These are phyloP conservation scores for Aleadryas rufinucha DNA, from an alignment of 2,113 vertebrate genomes.

Conservation along the genomic window DNA sequence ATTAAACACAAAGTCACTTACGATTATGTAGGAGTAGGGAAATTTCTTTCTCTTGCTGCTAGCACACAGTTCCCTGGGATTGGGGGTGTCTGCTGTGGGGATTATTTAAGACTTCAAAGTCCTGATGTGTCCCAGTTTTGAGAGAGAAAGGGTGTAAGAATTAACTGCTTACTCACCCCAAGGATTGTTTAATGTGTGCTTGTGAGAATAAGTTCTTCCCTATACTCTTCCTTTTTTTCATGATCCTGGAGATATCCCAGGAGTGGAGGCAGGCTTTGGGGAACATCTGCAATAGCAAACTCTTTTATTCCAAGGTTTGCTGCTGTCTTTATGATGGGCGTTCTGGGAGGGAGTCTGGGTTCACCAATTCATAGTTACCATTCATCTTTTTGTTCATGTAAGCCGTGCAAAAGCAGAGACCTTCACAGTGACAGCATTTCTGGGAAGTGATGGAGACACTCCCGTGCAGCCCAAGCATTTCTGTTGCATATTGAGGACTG, in stretches of 20 bases:
- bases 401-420: neutral
- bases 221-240: neutral
- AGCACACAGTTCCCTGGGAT: neutral
- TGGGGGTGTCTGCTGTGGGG: neutral
- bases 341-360: neutral
- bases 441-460: neutral
- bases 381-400: neutral
- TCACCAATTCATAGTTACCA: neutral
- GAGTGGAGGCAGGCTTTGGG: neutral
- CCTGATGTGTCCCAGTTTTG: conserved; percentile 21
- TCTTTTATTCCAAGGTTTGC: neutral
- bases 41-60: neutral
- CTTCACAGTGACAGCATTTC: neutral
- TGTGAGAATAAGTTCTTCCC: neutral
- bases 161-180: neutral
- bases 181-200: neutral
- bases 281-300: neutral
- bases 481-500: neutral
- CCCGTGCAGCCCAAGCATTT: neutral
- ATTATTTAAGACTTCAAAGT: conserved; percentile 40
- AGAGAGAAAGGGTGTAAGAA: neutral
- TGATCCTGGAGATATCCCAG: neutral
- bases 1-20: neutral
- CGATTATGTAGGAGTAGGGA: conserved; percentile 6
- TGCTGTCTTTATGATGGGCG: neutral